Evolutionary conservation across 2,113 vertebrate genomes (phyloP).

Genomic region (Hucho hucho): DNA sequence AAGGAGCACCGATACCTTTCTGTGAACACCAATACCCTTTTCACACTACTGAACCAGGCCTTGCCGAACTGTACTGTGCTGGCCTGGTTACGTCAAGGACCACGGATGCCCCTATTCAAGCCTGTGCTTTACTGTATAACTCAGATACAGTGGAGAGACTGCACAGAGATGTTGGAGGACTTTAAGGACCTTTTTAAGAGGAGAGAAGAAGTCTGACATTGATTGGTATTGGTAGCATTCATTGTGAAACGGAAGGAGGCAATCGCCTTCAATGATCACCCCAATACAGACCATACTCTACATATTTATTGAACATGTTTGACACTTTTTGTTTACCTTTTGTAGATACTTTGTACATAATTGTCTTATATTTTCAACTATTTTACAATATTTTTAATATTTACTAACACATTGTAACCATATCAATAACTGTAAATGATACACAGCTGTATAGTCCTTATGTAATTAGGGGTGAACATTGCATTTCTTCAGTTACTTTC

Average conservation of each 20-base stretch:
- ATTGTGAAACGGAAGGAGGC: background rate
- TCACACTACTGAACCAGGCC: too few species aligned
- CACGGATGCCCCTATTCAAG: background rate
- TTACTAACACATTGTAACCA: background rate
- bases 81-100: background rate
- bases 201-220: background rate
- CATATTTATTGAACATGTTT: constrained; percentile 16
- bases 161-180: background rate
- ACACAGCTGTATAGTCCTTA: background rate
- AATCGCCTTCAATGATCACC: background rate
- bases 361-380: background rate
- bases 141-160: background rate
- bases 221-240: too few species aligned
- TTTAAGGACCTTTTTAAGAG: background rate
- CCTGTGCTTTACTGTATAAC: background rate
- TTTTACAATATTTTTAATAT: background rate
- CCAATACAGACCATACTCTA: background rate
- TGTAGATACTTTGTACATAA: background rate
- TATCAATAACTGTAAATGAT: too few species aligned
- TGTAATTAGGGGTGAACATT: background rate
- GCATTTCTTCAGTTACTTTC: background rate
- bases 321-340: background rate
- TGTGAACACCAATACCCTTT: too few species aligned
- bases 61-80: too few species aligned
- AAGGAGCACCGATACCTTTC: too few species aligned